Base-by-base conservation (phyloP, 2,797 vertebrate genomes). In the Somateria mollissima region DNA sequence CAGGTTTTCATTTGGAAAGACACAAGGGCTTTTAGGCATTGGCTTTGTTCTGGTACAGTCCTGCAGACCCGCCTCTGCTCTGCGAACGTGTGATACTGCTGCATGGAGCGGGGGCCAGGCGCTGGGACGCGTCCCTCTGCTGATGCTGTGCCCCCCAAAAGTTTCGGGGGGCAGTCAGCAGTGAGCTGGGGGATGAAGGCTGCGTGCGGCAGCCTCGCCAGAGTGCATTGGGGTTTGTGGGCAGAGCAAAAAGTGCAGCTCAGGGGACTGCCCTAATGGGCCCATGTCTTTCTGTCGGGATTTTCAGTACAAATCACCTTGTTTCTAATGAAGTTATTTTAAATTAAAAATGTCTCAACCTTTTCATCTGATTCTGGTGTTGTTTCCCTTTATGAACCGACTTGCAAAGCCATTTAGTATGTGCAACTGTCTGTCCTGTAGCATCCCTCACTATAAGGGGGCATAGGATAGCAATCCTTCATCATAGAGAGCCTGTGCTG, bases 381-480 rank as follows among this genome's bases (percentile, higher is more conserved):
- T 57, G 54, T 75, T 89, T 84, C 22, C 9, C 24, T 77, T 85
- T 43, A 72, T 60, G 53, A 82, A 89, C 47, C 16, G 65, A 85
- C 72, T 95, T 90, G 62, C 51, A 80, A 90, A 92, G 53, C 64
- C 57, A 60, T 90, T 92, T 84, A 82, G 49, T 36, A 21, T 51
- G 54, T 73, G 90, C 41, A 88, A 62, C 27, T 77, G 45, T 77
- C 82, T 54, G 25, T 84, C 72, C 49, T 84, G 64, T 60, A 76
- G 18, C 80, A 65, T 73, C 49, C 60, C 75, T 74, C 0, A 0
- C 75, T 76, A 25, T 72, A 36, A 71, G 74, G 69, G 82, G 56
- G 11, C 19, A 51, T 73, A 56, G 37, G 72, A 82, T 69, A 62
- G 71, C 13, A 71, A 74, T 87, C 61, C 24, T n/a, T 80, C 78